Evolutionary conservation across 1,140 invertebrate species (phyloP), one percentile per base, ranked within the genome.

Genomic region (Nebria ingens): DNA sequence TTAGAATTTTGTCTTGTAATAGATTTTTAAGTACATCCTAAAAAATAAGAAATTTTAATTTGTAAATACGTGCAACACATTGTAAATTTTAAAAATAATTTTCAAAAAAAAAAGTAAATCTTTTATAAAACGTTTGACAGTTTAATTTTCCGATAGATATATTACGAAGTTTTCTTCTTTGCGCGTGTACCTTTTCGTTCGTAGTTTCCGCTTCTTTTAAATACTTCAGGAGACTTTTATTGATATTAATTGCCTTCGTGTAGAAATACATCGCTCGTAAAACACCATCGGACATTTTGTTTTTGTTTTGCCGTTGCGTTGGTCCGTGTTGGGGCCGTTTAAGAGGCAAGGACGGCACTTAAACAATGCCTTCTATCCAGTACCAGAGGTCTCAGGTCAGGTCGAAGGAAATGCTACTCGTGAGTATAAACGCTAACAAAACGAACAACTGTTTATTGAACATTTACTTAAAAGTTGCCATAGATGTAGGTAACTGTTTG

Each of bases 241-340:
- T 56, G 56, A 56, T 56, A 56, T 56, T 56, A 56, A 52, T 56
- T 56, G 56, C 51, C 51, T 23, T 56, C 25, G 19, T 21, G 38
- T 21, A 52, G 40, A 51, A 45, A 45, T 45, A 45, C 40, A 45
- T 45, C 15, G 40, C 3, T 17, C 40, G 17, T 45, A 45, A 45
- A 45, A 45, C 15, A 45, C 9, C 6, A 12, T 6, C 15, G 9
- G 40, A 45, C 40, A 45, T 45, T 56, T 40, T 52, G 40, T 53
- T 56, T 42, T 45, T 34, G 21, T 23, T 15, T 11, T 40, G 21
- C 9, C 19, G 21, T 20, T 23, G n/a, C n/a, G 34, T 25, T 13
- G 25, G 55, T 19, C 49, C 50, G 55, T 29, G 55, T 56, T 23
- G 23, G 50, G 34, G n/a, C 49, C 49, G 12, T 1, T 13, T n/a